A percentile compares a stretch with the other conserved stretches of the same genome.
Evolutionary conservation across 2,888 invertebrate species (phyloP).

Genomic region (Chrysotoxum bicinctum): DNA sequence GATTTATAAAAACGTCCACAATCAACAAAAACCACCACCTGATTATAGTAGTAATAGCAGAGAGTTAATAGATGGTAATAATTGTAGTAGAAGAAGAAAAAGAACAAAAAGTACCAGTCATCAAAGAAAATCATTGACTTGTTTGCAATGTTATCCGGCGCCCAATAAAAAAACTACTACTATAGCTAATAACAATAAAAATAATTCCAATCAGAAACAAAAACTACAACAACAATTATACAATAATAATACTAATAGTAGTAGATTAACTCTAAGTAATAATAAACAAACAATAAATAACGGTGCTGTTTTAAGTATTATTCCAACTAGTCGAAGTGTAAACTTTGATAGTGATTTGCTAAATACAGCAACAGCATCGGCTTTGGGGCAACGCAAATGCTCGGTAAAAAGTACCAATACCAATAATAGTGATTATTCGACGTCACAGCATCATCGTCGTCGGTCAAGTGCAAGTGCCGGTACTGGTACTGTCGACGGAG

Average conservation of each 20-base stretch:
- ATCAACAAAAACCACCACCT: conserved; percentile 60
- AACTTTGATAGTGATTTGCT: conserved; percentile 47
- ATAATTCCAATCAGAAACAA: conserved; percentile 34
- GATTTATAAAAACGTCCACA: conserved; percentile 55
- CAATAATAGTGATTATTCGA: conserved; percentile 54
- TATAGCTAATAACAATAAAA: not conserved
- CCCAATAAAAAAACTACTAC: not conserved
- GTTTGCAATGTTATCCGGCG: conserved; percentile 37
- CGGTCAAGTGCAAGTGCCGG: conserved; percentile 55
- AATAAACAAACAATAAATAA: conserved; percentile 15
- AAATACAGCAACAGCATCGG: conserved; percentile 16
- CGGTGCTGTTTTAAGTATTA: not conserved
- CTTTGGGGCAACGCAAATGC: conserved; percentile 53
- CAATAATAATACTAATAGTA: conserved; percentile 7
- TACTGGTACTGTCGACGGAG: conserved; percentile 75
- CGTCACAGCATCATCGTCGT: conserved; percentile 34
- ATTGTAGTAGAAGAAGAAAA: conserved; percentile 30
- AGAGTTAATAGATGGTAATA: conserved; percentile 24
- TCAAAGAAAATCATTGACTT: not conserved
- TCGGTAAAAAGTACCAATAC: conserved; percentile 61
- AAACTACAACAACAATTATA: conserved; percentile 35
- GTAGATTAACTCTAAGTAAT: conserved; percentile 27
- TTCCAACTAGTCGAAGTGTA: conserved; percentile 40
- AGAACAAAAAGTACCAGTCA: conserved; percentile 30
- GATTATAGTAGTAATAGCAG: conserved; percentile 53